These are phyloP conservation scores for Ricordea florida DNA, from an alignment of 92 coral and sea anemone species.

Conservation along the genomic window DNA sequence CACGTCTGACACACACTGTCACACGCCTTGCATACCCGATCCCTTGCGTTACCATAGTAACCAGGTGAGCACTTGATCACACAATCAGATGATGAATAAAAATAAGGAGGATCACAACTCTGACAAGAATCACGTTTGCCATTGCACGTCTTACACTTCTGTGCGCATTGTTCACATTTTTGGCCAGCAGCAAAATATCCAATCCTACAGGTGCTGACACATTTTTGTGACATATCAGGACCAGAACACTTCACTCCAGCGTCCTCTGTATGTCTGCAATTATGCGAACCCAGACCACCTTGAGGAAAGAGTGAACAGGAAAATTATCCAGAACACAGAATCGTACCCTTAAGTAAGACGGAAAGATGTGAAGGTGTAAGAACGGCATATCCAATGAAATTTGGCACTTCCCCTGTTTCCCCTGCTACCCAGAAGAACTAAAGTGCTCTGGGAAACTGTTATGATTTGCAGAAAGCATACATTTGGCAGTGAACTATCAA, in stretches of 20 bases:
- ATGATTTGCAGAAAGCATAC: too few relatives aligned
- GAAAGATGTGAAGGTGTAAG: too few relatives aligned
- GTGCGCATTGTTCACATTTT: slow-evolving; percentile 55
- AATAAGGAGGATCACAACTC: slow-evolving; percentile 48
- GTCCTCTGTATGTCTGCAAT: slow-evolving; percentile 89
- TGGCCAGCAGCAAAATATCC: slow-evolving; percentile 35
- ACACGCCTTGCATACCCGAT: slow-evolving; percentile 50
- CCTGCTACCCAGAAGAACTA: too few relatives aligned
- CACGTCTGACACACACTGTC: slow-evolving; percentile 67
- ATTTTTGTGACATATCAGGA: slow-evolving; percentile 76
- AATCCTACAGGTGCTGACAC: slow-evolving; percentile 49
- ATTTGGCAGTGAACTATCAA: too few relatives aligned
- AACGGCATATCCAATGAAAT: too few relatives aligned
- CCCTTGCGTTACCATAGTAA: slow-evolving; percentile 63
- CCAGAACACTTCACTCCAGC: slow-evolving; percentile 80
- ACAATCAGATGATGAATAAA: slow-evolving; percentile 27
- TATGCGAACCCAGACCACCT: slow-evolving; percentile 74
- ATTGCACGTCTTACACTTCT: slow-evolving; percentile 48
- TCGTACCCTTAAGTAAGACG: too few relatives aligned
- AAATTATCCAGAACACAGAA: too few relatives aligned
- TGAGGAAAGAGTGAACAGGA: too few relatives aligned
- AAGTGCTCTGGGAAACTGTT: too few relatives aligned
- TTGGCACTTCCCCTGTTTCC: too few relatives aligned
- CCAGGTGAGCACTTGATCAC: slow-evolving; percentile 77
- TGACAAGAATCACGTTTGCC: slow-evolving; percentile 45